A percentile compares a stretch with the other conserved stretches of the same genome.
Evolutionary conservation across 2,113 vertebrate species (phyloP).

Genomic region (Urocynchramus pylzowi): DNA sequence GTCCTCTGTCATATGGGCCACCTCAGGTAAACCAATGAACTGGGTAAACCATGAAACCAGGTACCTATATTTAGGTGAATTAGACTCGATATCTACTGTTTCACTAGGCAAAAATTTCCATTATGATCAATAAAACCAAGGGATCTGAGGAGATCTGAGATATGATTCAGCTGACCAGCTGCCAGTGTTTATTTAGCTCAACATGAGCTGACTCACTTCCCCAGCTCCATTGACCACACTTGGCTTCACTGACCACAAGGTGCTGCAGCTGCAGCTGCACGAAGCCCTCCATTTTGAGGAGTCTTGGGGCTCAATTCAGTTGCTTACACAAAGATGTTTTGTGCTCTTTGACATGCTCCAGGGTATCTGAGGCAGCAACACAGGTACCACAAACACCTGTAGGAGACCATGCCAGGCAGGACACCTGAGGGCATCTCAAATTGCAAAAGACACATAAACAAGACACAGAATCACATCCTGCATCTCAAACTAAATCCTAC

Average conservation of each 20-base stretch:
- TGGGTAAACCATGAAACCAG: neutral
- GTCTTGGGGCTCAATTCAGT: neutral
- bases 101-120: neutral
- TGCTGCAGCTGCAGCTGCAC: neutral
- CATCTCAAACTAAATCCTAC: neutral
- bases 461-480: neutral
- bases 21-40: neutral
- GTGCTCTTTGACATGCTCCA: neutral
- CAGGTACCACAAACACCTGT: neutral
- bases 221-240: neutral
- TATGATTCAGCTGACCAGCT: neutral
- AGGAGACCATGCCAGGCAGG: neutral
- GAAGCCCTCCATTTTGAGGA: neutral
- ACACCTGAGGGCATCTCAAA: neutral
- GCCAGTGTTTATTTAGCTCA: neutral
- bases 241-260: neutral
- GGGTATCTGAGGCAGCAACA: neutral
- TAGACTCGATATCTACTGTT: neutral
- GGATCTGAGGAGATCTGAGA: neutral
- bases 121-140: neutral
- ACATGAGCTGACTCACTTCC: neutral
- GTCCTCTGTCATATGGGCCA: neutral
- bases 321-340: neutral
- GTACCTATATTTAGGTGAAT: neutral
- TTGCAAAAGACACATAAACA: neutral